Conservation (phyloP, 2,888 invertebrate species). For the Drosophila affinis region DNA sequence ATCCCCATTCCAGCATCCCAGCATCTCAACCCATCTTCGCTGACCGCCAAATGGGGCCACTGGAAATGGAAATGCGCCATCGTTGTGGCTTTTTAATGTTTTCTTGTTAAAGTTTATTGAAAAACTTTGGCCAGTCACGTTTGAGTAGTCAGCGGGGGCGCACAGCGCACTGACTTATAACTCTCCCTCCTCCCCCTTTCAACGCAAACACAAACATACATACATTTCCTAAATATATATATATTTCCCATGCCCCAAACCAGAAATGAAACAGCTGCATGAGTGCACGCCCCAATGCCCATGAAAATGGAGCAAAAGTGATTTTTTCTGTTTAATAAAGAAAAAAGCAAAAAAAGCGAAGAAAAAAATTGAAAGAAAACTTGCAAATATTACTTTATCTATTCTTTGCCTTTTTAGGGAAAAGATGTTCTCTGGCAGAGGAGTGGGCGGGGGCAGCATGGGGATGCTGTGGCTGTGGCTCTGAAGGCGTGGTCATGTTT, state of each 20-base stretch:
- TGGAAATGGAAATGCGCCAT: slow-evolving; percentile 63
- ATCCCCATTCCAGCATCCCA: too few relatives aligned
- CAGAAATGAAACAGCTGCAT: slow-evolving; percentile 73
- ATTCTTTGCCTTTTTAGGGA: slow-evolving; percentile 7
- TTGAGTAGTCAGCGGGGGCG: slow-evolving; percentile 76
- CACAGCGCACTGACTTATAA: slow-evolving; percentile 54
- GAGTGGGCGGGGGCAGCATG: neutral
- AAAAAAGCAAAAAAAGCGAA: neutral
- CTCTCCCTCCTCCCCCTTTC: neutral
- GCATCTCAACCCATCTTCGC: neutral
- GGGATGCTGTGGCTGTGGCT: neutral
- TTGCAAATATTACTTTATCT: slow-evolving; percentile 59
- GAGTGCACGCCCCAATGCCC: slow-evolving; percentile 69
- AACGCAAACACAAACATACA: slow-evolving; percentile 32
- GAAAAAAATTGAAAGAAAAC: slow-evolving; percentile 30
- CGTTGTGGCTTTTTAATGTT: slow-evolving; percentile 80
- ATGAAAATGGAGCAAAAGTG: slow-evolving; percentile 67
- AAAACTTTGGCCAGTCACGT: slow-evolving; percentile 79
- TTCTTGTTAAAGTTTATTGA: slow-evolving; percentile 80
- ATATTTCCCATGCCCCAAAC: slow-evolving; percentile 4
- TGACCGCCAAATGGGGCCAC: slow-evolving; percentile 12
- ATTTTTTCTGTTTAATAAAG: slow-evolving; percentile 58
- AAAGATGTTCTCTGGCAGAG: neutral
- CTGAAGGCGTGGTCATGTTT: slow-evolving; percentile 54
- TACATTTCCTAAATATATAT: slow-evolving; percentile 1